Conservation (phyloP, 2,113 vertebrate species). For the Micronycteris hirsuta region DNA sequence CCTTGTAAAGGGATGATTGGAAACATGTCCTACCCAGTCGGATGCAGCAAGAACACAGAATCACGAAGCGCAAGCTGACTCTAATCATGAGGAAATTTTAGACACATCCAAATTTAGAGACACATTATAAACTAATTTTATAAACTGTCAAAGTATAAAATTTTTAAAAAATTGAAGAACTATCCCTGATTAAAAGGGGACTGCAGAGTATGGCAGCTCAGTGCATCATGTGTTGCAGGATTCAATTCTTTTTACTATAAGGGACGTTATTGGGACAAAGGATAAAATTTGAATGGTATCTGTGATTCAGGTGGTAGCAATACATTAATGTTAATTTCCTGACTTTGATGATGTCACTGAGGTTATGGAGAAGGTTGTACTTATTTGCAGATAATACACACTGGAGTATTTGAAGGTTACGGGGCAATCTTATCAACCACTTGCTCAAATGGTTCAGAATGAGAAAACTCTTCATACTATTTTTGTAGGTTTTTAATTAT, state of each 20-base stretch:
- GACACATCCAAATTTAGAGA: not conserved
- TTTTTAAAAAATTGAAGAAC: not conserved
- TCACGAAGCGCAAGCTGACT: not conserved
- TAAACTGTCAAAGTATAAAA: not conserved
- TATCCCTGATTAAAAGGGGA: not conserved
- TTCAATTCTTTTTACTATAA: not conserved
- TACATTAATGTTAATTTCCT: not conserved
- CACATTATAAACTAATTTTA: not conserved
- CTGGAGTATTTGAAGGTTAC: not conserved
- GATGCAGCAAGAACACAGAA: not conserved
- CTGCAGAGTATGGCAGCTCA: not conserved
- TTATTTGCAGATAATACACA: not conserved
- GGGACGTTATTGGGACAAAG: not conserved
- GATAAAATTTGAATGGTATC: not conserved
- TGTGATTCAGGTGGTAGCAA: not conserved
- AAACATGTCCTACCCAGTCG: not conserved
- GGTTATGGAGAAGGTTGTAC: not conserved
- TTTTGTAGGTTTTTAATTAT: not conserved
- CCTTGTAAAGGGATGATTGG: not conserved
- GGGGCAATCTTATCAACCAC: not conserved
- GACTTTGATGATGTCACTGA: not conserved
- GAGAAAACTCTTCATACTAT: not conserved
- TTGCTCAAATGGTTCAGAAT: not conserved
- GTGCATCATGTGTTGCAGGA: not conserved
- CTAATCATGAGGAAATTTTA: not conserved